A percentile compares a stretch with the other conserved stretches of the same genome.
Evolutionary conservation across 2,888 invertebrate species (phyloP).

Genomic region (Bembecia ichneumoniformis): DNA sequence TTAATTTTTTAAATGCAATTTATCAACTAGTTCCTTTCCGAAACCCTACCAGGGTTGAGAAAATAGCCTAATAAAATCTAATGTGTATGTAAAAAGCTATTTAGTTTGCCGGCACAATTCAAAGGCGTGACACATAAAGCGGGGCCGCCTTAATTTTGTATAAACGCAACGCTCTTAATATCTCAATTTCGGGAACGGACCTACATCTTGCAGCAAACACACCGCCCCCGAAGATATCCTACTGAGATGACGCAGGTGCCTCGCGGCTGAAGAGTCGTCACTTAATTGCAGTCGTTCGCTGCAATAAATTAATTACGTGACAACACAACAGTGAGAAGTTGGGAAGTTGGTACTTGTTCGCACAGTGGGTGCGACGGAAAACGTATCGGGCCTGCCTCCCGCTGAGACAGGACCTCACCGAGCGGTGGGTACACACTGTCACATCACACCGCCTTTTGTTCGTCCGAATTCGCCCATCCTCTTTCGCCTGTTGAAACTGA

Average conservation of each 20-base stretch:
- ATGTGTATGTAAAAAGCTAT: conserved; percentile 13
- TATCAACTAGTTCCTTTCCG: too few relatives aligned
- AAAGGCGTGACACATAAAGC: conserved; percentile 40
- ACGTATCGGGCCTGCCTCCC: conserved; percentile 40
- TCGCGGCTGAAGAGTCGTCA: conserved; percentile 23
- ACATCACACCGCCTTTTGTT: conserved; percentile 57
- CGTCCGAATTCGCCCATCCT: conserved; percentile 48
- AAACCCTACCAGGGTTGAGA: too few relatives aligned
- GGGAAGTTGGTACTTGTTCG: conserved; percentile 36
- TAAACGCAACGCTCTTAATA: conserved; percentile 39
- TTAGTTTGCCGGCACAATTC: conserved; percentile 30
- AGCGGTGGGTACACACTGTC: conserved; percentile 37
- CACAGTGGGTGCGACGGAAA: conserved; percentile 44
- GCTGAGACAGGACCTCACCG: conserved; percentile 57
- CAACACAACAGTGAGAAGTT: conserved; percentile 48
- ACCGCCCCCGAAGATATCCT: conserved; percentile 46
- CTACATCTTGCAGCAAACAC: conserved; percentile 53
- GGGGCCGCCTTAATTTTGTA: conserved; percentile 36
- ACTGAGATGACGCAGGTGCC: conserved; percentile 32
- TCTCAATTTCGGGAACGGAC: conserved; percentile 64
- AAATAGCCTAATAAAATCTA: too few relatives aligned
- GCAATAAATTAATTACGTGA: conserved; percentile 70
- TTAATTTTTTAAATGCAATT: too few relatives aligned
- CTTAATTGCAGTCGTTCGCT: conserved; percentile 27
- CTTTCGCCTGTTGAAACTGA: conserved; percentile 12